Evolutionary conservation across 2,888 invertebrate species (phyloP), one percentile per base, ranked within the genome.

Genomic region (Lasioglossum morio): DNA sequence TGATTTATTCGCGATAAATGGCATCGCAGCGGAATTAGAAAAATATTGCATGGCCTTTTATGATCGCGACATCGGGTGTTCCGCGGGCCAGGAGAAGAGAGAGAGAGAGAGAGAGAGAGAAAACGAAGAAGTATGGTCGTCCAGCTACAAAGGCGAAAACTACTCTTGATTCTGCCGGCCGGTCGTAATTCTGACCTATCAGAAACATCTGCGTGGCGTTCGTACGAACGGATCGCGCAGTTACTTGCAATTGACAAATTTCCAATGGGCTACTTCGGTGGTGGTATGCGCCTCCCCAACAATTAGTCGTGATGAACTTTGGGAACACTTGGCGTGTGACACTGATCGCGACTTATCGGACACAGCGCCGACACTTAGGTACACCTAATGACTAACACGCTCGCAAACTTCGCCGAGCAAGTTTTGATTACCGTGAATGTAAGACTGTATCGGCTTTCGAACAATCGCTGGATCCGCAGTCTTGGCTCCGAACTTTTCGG

Each of bases 211-310:
- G 91, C 79, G 88, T 88, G 84, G 88, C 83, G 81, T 85, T 80
- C 81, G 87, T 79, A 83, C 81, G 82, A 87, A 86, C 87, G 88
- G 80, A 79, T 84, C 88, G 73, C 30, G 72, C 72, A 84, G 85
- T 87, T 86, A 87, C 91, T 89, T 91, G 91, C 88, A 89, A 91
- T 91, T 91, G 91, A 91, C 91, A 91, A 91, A 91, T 91, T 91
- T 91, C 91, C 91, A 86, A 91, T 91, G 91, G 80, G 90, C 88
- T 70, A 89, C 87, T 90, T 85, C 89, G 85, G 16, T 82, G 90
- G 87, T 88, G 90, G 87, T 88, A 79, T 85, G 87, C 84, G 85
- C 88, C 84, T 90, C 90, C 90, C 57, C 82, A 84, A 88, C 90
- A 90, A 90, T 90, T 90, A 90, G 90, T 90, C 78, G 82, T 60